A percentile compares a stretch with the other conserved stretches of the same genome.
These are phyloP conservation scores for Brachyhypopomus gauderio DNA, from an alignment of 2,113 vertebrate genomes.

Conservation along the genomic window DNA sequence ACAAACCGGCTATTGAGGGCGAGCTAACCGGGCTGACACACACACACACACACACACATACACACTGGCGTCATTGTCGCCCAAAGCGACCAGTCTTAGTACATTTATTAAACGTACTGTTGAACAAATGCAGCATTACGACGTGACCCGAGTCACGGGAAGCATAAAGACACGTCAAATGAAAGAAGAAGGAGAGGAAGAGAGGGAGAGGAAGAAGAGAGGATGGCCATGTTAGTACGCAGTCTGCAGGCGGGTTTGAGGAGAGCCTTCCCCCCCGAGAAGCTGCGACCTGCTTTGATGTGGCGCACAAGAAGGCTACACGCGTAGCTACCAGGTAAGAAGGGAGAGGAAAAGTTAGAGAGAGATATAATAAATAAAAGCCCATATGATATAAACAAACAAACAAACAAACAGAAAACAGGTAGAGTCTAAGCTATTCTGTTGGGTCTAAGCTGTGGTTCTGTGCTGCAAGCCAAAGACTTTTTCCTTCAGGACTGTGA, in stretches of 20 bases:
- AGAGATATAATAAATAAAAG: no score
- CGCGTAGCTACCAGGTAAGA: not conserved
- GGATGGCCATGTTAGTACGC: no score
- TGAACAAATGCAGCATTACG: no score
- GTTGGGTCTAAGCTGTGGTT: no score
- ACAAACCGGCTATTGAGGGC: not conserved
- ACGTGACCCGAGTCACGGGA: no score
- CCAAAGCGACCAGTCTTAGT: not conserved
- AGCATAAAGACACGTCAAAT: not conserved
- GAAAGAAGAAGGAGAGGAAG: not conserved
- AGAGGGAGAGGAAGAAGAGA: not conserved
- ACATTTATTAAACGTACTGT: not conserved
- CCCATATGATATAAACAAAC: not conserved
- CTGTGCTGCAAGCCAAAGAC: no score
- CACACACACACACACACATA: no score
- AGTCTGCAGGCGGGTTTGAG: not conserved
- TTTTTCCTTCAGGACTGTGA: no score
- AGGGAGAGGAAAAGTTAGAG: not conserved
- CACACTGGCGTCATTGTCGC: not conserved
- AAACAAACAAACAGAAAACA: no score
- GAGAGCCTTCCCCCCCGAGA: not conserved
- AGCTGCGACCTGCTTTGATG: slow-evolving; percentile 11
- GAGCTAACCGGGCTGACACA: not conserved
- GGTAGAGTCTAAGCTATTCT: not conserved
- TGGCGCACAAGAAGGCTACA: not conserved